Evolutionary conservation across 2,888 invertebrate species (phyloP).

Genomic region (Tipula vernalis): DNA sequence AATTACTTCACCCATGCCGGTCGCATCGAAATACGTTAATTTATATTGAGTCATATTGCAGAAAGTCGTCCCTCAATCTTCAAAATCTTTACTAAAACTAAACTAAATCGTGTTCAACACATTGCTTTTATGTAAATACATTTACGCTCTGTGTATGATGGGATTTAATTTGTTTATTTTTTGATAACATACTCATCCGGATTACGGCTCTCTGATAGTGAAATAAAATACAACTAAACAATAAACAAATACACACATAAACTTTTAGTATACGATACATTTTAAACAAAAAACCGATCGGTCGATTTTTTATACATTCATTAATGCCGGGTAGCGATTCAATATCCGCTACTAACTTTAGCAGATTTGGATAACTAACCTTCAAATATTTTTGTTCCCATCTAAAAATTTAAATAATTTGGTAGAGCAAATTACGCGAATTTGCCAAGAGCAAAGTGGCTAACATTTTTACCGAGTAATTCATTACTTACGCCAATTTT

Average conservation of each 20-base stretch:
- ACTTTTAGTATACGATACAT: too few species aligned
- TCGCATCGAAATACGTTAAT: conserved; percentile 42
- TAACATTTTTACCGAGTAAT: too few species aligned
- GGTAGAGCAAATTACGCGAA: neutral
- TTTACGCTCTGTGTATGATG: too few species aligned
- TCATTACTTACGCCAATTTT: neutral
- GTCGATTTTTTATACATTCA: neutral
- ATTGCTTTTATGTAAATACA: neutral
- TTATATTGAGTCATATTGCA: neutral
- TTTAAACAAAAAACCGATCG: neutral
- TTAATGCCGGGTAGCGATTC: neutral
- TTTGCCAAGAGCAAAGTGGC: too few species aligned
- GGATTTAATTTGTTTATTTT: too few species aligned
- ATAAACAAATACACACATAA: too few species aligned
- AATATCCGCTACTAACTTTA: neutral
- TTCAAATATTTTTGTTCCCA: too few species aligned
- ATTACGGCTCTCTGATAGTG: too few species aligned
- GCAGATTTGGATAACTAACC: neutral
- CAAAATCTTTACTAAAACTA: neutral
- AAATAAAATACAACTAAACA: too few species aligned
- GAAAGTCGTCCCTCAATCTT: neutral
- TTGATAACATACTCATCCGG: too few species aligned
- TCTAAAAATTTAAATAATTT: too few species aligned
- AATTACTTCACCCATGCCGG: conserved; percentile 48
- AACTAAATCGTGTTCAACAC: neutral